phyloP scores from a whole-genome alignment of 1,140 invertebrate genomes.

The Drosophila sechellia region DNA sequence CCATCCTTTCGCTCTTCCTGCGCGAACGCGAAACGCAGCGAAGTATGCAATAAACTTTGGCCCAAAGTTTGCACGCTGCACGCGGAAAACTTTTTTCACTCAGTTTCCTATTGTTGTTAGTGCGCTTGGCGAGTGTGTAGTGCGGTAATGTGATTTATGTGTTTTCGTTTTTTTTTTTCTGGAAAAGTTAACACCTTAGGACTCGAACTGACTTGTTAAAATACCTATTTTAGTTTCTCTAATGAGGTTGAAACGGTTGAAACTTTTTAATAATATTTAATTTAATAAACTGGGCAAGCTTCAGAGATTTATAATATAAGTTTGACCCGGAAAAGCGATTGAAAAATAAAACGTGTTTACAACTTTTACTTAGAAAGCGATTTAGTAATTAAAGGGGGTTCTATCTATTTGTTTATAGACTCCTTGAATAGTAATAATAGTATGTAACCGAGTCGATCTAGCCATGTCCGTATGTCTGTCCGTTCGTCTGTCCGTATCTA shows the following conservation, averaged over 20 bases:
- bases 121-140: constrained; percentile 3
- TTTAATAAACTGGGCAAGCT: constrained; percentile 6
- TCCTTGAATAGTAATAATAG: no score
- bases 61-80: constrained; percentile 39
- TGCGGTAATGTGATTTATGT: constrained; percentile 26
- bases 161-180: constrained; percentile 18
- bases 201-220: constrained; percentile 4
- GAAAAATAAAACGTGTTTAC: not conserved
- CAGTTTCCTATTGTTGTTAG: constrained; percentile 16
- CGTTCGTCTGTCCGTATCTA: no score
- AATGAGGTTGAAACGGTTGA: not conserved
- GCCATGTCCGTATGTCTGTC: no score
- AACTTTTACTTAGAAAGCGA: not conserved
- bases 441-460: no score
- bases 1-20: not conserved
- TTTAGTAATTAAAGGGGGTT: no score
- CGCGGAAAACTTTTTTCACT: constrained; percentile 52
- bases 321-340: not conserved
- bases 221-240: not conserved
- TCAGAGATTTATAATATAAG: not conserved
- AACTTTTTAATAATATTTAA: not conserved
- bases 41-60: constrained; percentile 61
- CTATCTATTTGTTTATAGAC: no score
- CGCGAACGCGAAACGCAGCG: constrained; percentile 18
- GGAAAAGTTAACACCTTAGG: constrained; percentile 24